phyloP scores from a whole-genome alignment of 2,113 vertebrate species.

The Vidua macroura region DNA sequence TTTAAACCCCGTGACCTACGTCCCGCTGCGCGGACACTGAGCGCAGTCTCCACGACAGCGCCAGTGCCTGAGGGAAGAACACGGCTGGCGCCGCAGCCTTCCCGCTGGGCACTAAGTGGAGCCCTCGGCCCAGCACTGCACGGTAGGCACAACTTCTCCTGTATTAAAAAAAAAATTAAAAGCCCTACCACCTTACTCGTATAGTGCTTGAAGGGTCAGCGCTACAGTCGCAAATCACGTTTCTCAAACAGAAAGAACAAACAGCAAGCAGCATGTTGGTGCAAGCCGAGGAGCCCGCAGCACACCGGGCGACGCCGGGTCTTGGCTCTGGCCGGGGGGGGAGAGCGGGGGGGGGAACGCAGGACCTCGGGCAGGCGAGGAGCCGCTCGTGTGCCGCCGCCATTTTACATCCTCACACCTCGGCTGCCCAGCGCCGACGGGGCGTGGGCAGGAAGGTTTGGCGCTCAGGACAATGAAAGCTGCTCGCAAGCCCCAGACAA shows the following conservation, averaged over 20 bases:
- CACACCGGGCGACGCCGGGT: not conserved
- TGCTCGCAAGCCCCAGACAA: rapidly evolving
- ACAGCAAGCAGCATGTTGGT: not conserved
- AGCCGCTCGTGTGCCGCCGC: not conserved
- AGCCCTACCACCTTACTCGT: not conserved
- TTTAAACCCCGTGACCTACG: rapidly evolving
- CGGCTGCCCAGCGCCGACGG: rapidly evolving
- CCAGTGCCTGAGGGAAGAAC: not conserved
- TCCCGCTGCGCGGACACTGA: rapidly evolving
- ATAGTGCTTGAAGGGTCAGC: not conserved
- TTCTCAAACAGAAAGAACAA: not conserved
- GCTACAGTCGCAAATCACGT: rapidly evolving
- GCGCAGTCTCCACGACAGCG: not conserved
- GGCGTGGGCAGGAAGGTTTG: rapidly evolving
- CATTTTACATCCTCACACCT: not conserved
- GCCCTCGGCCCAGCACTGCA: not conserved
- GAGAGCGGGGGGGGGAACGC: too few species aligned
- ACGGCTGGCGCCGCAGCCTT: not conserved
- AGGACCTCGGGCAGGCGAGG: too few species aligned
- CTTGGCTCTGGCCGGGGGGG: too few species aligned
- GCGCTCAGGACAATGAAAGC: rapidly evolving
- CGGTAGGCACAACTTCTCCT: too few species aligned
- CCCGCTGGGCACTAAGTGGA: not conserved
- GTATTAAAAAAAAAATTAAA: not conserved
- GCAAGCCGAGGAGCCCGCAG: too few species aligned